These are phyloP conservation scores for Nycticryphes semicollaris DNA, from an alignment of 2,113 vertebrate species.

Conservation along the genomic window DNA sequence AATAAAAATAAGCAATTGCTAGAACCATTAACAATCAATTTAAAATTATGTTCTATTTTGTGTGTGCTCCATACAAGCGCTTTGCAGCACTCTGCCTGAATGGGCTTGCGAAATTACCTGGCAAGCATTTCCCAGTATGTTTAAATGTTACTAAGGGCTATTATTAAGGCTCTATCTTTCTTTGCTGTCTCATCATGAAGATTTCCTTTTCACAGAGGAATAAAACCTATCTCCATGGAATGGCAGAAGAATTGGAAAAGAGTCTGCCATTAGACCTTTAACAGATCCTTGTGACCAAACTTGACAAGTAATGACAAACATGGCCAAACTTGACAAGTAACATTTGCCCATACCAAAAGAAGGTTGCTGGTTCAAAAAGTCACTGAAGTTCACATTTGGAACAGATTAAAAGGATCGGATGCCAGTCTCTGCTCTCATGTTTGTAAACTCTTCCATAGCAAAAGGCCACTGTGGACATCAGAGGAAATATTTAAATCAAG, in stretches of 20 bases:
- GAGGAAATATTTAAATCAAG: not conserved
- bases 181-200: not conserved
- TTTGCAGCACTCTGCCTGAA: not conserved
- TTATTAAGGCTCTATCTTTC: not conserved
- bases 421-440: not conserved
- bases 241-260: not conserved
- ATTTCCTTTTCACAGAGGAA: conserved; percentile 25
- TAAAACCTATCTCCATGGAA: conserved; percentile 9
- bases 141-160: not conserved
- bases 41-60: not conserved
- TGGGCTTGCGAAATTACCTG: not conserved
- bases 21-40: not conserved
- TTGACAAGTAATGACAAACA: not conserved
- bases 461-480: not conserved
- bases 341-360: not conserved
- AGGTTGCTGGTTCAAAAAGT: not conserved
- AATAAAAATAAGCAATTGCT: not conserved
- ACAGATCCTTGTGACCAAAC: not conserved
- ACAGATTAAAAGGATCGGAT: not conserved
- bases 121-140: not conserved
- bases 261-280: not conserved
- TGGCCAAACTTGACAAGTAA: not conserved
- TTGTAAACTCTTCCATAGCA: not conserved
- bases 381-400: not conserved
- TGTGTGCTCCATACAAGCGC: not conserved